phyloP scores from a whole-genome alignment of 2,888 invertebrate genomes.

The Zaprionus obscuricornis region DNA sequence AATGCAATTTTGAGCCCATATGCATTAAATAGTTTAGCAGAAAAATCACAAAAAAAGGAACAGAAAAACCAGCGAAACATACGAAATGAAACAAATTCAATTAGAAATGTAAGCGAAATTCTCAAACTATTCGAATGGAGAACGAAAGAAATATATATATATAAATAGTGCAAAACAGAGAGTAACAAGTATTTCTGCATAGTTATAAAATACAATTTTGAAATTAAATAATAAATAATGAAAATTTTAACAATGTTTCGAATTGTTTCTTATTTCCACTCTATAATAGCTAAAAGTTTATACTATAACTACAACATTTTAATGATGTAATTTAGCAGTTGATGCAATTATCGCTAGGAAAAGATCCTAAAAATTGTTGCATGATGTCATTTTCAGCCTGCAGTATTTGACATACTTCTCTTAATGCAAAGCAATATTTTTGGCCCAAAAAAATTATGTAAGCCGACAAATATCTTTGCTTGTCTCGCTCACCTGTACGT shows the following conservation, averaged over 20 bases:
- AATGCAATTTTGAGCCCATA: slow-evolving; percentile 55
- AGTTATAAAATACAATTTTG: slow-evolving; percentile 45
- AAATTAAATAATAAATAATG: slow-evolving; percentile 47
- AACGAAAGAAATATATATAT: slow-evolving; percentile 16
- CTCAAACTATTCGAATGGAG: slow-evolving; percentile 51
- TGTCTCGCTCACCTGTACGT: slow-evolving; percentile 41
- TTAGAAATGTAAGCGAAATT: slow-evolving; percentile 59
- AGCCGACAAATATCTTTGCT: no score
- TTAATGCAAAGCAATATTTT: slow-evolving; percentile 35
- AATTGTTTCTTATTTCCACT: background rate
- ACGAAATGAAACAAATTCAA: slow-evolving; percentile 59
- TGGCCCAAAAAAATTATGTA: slow-evolving; percentile 55
- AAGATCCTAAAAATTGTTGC: slow-evolving; percentile 24
- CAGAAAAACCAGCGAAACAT: slow-evolving; percentile 18
- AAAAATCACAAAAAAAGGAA: slow-evolving; percentile 43
- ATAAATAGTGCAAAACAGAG: slow-evolving; percentile 22
- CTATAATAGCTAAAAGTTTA: background rate
- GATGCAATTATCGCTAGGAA: slow-evolving; percentile 2
- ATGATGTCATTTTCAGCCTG: slow-evolving; percentile 58
- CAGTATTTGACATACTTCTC: slow-evolving; percentile 35
- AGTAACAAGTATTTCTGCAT: slow-evolving; percentile 52
- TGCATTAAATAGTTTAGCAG: slow-evolving; percentile 68
- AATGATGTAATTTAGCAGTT: slow-evolving; percentile 8
- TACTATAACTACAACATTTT: background rate
- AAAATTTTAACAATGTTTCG: slow-evolving; percentile 45